A percentile compares a stretch with the other conserved stretches of the same genome.
phyloP scores from a whole-genome alignment of 2,797 vertebrate genomes.

The Schizothorax lantsangensis region DNA sequence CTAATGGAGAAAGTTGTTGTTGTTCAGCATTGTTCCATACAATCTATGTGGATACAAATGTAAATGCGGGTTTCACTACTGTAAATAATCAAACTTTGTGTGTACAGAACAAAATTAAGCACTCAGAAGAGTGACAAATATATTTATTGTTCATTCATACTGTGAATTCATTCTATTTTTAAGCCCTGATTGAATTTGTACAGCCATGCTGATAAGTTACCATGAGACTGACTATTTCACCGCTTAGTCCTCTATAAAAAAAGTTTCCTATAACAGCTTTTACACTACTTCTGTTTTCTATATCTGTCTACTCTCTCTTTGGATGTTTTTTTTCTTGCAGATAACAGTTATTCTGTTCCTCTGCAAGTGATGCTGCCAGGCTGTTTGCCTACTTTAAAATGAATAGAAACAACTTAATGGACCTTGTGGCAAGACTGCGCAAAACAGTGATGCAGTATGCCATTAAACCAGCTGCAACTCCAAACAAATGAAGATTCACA shows the following conservation, averaged over 20 bases:
- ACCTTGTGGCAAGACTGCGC: conserved; percentile 37
- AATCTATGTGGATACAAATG: not conserved
- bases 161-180: not conserved
- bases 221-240: not conserved
- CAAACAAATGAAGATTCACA: conserved; percentile 57
- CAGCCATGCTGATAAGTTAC: conserved; percentile 21
- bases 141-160: not conserved
- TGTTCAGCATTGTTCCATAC: not conserved
- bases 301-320: not conserved
- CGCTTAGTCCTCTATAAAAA: not conserved
- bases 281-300: conserved; percentile 1
- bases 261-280: conserved; percentile 21
- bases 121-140: not conserved
- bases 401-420: conserved; percentile 56
- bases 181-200: conserved; percentile 20
- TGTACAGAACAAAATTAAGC: not conserved
- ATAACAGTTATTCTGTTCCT: conserved; percentile 17
- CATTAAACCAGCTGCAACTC: conserved; percentile 52
- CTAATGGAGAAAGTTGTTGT: not conserved
- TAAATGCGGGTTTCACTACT: not conserved
- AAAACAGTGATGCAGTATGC: conserved; percentile 54
- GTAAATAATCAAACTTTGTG: not conserved
- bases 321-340: not conserved
- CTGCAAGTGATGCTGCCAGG: conserved; percentile 6
- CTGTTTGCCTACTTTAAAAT: conserved; percentile 48